A percentile compares a stretch with the other conserved stretches of the same genome.
phyloP scores from a whole-genome alignment of 2,113 vertebrate genomes.

The Tautogolabrus adspersus region DNA sequence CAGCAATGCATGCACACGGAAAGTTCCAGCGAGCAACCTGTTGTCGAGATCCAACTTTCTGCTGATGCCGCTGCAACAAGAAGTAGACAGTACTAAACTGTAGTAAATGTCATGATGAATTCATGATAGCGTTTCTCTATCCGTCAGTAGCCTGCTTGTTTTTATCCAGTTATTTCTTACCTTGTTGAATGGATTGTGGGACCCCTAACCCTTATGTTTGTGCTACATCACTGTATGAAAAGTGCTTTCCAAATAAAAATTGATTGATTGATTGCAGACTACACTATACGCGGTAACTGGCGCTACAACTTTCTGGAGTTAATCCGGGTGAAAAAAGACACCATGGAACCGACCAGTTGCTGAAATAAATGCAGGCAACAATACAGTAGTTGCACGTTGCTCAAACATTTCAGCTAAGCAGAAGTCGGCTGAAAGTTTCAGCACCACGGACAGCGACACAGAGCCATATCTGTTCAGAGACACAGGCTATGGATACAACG shows the following conservation, averaged over 20 bases:
- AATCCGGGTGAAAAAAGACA: background rate
- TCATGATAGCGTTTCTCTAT: too few relatives aligned
- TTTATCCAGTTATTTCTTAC: too few relatives aligned
- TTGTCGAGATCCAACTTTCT: constrained; percentile 49
- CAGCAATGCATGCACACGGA: background rate
- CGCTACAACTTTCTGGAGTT: too few relatives aligned
- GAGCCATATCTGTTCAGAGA: background rate
- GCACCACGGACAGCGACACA: constrained; percentile 72
- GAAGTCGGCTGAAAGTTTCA: constrained; percentile 45
- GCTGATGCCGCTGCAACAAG: background rate
- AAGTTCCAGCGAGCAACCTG: constrained; percentile 47
- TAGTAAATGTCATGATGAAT: too few relatives aligned
- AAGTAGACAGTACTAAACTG: background rate
- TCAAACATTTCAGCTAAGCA: background rate
- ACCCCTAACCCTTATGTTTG: too few relatives aligned
- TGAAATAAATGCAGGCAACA: background rate
- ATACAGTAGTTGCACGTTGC: background rate
- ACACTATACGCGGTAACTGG: background rate
- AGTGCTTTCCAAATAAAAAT: too few relatives aligned
- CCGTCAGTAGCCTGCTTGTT: too few relatives aligned
- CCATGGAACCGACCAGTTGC: background rate
- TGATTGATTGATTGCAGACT: too few relatives aligned
- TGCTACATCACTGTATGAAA: too few relatives aligned
- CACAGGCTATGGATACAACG: background rate
- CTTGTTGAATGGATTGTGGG: too few relatives aligned